Conservation (phyloP, 2,113 vertebrate species). For the Catagonus wagneri region DNA sequence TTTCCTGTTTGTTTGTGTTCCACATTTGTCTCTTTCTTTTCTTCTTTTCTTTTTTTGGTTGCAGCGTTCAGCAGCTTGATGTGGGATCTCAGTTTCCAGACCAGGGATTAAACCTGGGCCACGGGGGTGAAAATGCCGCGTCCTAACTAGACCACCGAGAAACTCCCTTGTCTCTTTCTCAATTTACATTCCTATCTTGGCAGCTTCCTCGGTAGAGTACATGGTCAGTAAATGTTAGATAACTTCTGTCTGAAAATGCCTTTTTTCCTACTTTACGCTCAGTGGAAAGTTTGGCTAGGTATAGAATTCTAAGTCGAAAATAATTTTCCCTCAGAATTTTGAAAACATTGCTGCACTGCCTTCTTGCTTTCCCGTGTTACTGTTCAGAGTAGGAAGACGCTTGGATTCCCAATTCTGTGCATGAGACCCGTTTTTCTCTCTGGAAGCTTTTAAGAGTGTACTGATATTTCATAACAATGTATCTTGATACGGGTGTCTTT, state of each 20-base stretch:
- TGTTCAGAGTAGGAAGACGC: background rate
- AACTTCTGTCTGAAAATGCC: background rate
- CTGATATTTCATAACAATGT: slow-evolving; percentile 8
- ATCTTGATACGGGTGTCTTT: slow-evolving; percentile 32
- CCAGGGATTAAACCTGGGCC: no score
- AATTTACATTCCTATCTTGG: slow-evolving; percentile 28
- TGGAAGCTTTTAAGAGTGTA: background rate
- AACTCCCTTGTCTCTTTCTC: background rate
- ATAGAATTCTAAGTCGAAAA: slow-evolving; percentile 56
- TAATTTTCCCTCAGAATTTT: slow-evolving; percentile 42
- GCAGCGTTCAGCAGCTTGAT: no score
- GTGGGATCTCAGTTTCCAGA: no score
- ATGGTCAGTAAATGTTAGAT: background rate
- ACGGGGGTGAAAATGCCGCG: no score
- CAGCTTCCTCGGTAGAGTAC: background rate
- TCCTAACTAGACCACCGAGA: no score
- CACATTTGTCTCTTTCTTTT: background rate
- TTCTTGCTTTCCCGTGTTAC: background rate
- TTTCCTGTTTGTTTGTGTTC: background rate
- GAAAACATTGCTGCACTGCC: background rate
- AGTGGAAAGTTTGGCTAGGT: background rate
- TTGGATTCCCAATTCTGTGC: slow-evolving; percentile 1
- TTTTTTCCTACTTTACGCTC: background rate
- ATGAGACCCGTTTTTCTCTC: background rate
- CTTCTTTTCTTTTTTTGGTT: no score